Percentiles rank a stretch among this genome's conserved stretches.
Evolutionary conservation across 2,888 invertebrate genomes (phyloP).

Genomic region (Dichetophora obliterata): DNA sequence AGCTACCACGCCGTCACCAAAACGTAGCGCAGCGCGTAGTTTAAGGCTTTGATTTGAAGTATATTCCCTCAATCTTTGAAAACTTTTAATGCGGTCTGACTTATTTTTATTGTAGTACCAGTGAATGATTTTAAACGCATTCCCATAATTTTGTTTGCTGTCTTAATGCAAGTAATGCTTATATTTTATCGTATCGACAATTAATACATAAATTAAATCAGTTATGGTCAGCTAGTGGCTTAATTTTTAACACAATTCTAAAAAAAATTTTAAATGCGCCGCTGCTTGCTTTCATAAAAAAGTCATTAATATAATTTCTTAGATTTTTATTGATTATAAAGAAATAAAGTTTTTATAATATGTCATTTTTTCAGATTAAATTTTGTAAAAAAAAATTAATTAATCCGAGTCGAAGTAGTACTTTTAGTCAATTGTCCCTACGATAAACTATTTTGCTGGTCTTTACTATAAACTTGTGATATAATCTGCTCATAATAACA

Average conservation of each 20-base stretch:
- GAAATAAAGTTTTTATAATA: too few relatives aligned
- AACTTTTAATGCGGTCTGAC: neutral
- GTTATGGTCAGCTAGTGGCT: too few relatives aligned
- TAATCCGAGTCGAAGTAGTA: too few relatives aligned
- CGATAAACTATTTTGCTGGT: neutral
- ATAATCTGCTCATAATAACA: neutral
- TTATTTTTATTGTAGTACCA: neutral
- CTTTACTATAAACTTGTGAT: neutral
- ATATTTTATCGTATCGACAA: too few relatives aligned
- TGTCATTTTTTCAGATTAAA: too few relatives aligned
- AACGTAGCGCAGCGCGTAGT: conserved; percentile 51
- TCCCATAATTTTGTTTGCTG: neutral
- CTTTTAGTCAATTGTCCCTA: neutral
- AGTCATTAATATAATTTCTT: too few relatives aligned
- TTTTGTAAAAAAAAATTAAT: too few relatives aligned
- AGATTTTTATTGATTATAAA: too few relatives aligned
- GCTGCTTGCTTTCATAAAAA: too few relatives aligned
- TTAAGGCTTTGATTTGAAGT: conserved; percentile 48
- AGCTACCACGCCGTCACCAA: conserved; percentile 36
- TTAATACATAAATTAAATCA: too few relatives aligned
- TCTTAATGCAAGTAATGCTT: neutral
- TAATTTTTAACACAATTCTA: too few relatives aligned
- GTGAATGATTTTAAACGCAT: neutral
- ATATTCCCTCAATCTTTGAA: neutral
- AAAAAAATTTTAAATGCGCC: too few relatives aligned